Percentiles rank a stretch among this genome's conserved stretches.
These are phyloP conservation scores for Meloe dianella DNA, from an alignment of 2,888 invertebrate genomes.

Conservation along the genomic window DNA sequence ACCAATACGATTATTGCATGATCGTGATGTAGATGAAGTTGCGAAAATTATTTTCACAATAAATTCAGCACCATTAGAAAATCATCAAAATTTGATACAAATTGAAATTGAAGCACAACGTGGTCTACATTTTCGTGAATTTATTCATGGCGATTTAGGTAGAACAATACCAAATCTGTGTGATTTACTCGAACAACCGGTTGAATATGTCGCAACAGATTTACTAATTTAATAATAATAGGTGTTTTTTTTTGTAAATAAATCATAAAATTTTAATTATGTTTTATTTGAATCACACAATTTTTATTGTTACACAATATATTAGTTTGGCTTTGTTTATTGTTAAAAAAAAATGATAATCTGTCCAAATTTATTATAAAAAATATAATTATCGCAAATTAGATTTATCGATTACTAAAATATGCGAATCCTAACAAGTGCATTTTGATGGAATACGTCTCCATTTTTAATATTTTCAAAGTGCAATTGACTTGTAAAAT, in stretches of 20 bases:
- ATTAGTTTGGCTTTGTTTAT: constrained; percentile 24
- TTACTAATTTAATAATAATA: background rate
- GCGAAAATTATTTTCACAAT: background rate
- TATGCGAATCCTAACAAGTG: constrained; percentile 31
- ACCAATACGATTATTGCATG: background rate
- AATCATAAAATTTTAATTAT: background rate
- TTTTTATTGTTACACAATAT: constrained; percentile 22
- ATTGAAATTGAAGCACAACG: background rate
- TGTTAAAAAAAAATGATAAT: too few relatives aligned
- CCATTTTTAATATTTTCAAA: constrained; percentile 2
- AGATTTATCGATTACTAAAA: constrained; percentile 13
- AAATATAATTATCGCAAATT: constrained; percentile 22
- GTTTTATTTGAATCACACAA: constrained; percentile 25
- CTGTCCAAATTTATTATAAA: constrained; percentile 25
- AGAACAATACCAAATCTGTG: background rate
- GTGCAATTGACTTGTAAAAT: background rate
- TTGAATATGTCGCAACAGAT: background rate
- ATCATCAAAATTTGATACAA: background rate
- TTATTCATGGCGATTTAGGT: constrained; percentile 4
- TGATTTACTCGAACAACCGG: background rate
- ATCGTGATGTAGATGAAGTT: background rate
- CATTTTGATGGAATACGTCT: background rate
- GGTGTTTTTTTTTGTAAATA: background rate
- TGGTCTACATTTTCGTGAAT: background rate
- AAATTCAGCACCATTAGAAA: background rate